Conservation (phyloP, 2,797 vertebrate species). For the Parotocinclus haroldoi region DNA sequence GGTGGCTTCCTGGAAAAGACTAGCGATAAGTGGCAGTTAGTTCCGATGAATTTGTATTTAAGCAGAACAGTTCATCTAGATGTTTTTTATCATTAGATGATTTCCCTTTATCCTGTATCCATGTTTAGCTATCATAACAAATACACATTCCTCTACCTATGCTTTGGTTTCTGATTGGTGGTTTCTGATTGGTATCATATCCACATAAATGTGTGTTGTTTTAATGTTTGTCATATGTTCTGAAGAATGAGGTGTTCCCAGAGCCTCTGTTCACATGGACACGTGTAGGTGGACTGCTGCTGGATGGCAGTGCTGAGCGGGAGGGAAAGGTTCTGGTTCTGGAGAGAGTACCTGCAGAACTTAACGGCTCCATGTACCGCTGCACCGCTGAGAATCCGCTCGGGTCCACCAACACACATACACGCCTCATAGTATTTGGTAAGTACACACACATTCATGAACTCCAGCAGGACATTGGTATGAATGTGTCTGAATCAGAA, state of each 20-base stretch:
- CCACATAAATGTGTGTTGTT: neutral
- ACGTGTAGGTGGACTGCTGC: conserved; percentile 80
- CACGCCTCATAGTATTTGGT: conserved; percentile 90
- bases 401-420: conserved; percentile 89
- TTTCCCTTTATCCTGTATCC: too few species aligned
- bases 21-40: too few species aligned
- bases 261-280: conserved; percentile 94
- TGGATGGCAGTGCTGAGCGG: conserved; percentile 80
- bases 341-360: conserved; percentile 85
- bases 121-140: too few species aligned
- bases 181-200: neutral
- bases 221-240: neutral
- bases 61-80: too few species aligned
- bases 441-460: conserved; percentile 33
- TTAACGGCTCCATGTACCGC: conserved; percentile 93
- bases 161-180: too few species aligned
- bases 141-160: too few species aligned
- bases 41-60: too few species aligned
- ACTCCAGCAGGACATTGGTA: too few species aligned
- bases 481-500: too few species aligned
- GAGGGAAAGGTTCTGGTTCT: conserved; percentile 82
- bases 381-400: conserved; percentile 92
- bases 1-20: too few species aligned
- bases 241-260: conserved; percentile 88
- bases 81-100: too few species aligned